Base-by-base conservation (phyloP, 2,888 invertebrate species). In the Thumatha senex region DNA sequence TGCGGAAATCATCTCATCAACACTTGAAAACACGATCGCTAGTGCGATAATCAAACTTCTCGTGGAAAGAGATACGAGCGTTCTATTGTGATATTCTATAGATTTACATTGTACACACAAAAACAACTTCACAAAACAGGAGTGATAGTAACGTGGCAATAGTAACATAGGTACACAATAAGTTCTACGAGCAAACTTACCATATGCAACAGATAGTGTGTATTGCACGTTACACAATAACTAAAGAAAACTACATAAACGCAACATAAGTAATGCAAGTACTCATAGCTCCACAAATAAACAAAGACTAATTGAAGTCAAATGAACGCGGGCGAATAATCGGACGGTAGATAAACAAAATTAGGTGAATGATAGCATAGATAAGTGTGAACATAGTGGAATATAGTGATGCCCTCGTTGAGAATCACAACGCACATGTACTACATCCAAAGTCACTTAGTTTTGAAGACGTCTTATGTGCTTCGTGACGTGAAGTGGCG, bases 301-400 rank as follows among this genome's bases (percentile, higher is more conserved):
- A 46, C 42, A 45, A 42, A 14, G 7, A 46, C 46, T 45, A 52
- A 54, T 48, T 39, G 46, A 11, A 13, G 8, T 12, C 11, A 24
- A 50, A 14, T 63, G 51, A 46, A 45, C 39, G 31, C 46, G 18
- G 42, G 18, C 8, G 43, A 51, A 42, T 13, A n/a, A 34, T 54
- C 51, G 11, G 63, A 51, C 50, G 62, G 62, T 63, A 63, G 56
- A 60, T 60, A 57, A 57, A 47, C 35, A 47, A 49, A 62, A 43
- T 8, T 54, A 43, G 57, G 62, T 51, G 41, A 56, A 39, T 41
- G 51, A 44, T 30, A 41, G 34, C 5, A 24, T 4, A 24, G 39
- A 30, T 18, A 36, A 41, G 8, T 18, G 18, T 10, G 13, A n/a
- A 30, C 14, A 2, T 41, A 7, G 7, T 15, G 14, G 13, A n/a